These are phyloP conservation scores for Ormyrus labotus DNA, from an alignment of 2,888 invertebrate genomes.

Conservation along the genomic window DNA sequence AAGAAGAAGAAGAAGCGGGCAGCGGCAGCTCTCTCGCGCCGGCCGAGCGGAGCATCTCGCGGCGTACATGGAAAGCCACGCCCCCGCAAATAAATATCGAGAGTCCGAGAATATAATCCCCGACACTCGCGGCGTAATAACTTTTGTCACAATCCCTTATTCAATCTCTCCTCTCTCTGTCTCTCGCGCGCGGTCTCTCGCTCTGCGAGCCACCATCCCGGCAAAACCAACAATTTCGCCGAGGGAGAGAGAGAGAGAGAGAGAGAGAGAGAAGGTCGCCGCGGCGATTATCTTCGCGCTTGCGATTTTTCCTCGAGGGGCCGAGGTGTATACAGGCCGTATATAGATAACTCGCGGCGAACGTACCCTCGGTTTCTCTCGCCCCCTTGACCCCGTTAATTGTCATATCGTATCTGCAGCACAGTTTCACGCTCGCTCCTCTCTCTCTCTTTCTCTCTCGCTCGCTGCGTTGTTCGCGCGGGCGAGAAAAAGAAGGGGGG, in stretches of 20 bases:
- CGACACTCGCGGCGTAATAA: conserved; percentile 54
- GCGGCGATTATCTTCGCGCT: conserved; percentile 42
- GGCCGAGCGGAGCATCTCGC: too few relatives aligned
- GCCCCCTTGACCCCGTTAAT: conserved; percentile 70
- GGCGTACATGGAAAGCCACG: conserved; percentile 24
- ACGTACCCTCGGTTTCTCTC: conserved; percentile 24
- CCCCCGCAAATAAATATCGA: conserved; percentile 54
- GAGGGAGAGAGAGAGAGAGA: too few relatives aligned
- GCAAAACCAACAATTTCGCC: conserved; percentile 55
- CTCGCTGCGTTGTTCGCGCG: conserved; percentile 34
- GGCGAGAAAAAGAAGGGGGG: conserved; percentile 54
- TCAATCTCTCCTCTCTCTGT: conserved; percentile 53
- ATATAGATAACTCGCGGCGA: neutral
- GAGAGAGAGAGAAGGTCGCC: conserved; percentile 28
- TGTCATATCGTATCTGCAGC: conserved; percentile 70
- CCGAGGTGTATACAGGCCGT: too few relatives aligned
- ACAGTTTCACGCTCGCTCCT: conserved; percentile 25
- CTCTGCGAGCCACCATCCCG: conserved; percentile 43
- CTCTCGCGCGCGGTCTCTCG: neutral
- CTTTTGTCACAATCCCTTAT: conserved; percentile 59
- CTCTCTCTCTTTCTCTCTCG: conserved; percentile 36
- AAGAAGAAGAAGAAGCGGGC: too few relatives aligned
- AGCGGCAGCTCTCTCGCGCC: too few relatives aligned
- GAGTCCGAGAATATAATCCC: conserved; percentile 43
- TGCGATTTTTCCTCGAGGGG: conserved; percentile 38